Evolutionary conservation across 2,888 invertebrate species (phyloP), one percentile per base, ranked within the genome.

Genomic region (Coelogynopora nodosa): DNA sequence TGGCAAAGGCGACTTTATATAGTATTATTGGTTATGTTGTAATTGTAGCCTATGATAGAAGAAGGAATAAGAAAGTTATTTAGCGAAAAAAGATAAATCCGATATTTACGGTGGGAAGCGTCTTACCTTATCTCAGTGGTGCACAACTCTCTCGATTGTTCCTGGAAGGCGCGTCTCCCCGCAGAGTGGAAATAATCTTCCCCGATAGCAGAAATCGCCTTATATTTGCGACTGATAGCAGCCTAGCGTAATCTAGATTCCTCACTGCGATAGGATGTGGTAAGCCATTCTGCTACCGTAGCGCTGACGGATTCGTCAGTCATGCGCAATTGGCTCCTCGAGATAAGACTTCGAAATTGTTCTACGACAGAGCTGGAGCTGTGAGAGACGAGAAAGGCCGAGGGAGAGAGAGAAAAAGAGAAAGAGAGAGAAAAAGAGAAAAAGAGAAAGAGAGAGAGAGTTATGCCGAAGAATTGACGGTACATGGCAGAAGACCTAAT

Each of bases 301-400:
- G 74, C 74, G 74, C 18, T 23, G 74, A 5, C 10, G 74, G 74
- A 74, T 74, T 74, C 74, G 74, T 13, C 23, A 74, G 74, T 74
- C 74, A 74, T 5, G 74, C 74, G 74, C 74, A 74, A 74, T 74
- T 74, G 74, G 74, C 27, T 74, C 74, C 23, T 13, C 18, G 74
- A 74, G 74, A 74, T 74, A 74, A 74, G 74, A 74, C 74, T 23
- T 13, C 74, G 74, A 74, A 74, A 74, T 74, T 74, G 74, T 74
- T 74, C 74, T 74, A 26, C 74, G 27, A 74, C 23, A n/a, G n/a
- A n/a, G n/a, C n/a, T n/a, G n/a, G n/a, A n/a, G n/a, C n/a, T n/a
- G n/a, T n/a, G n/a, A n/a, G n/a, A n/a, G n/a, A n/a, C n/a, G n/a
- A n/a, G n/a, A n/a, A n/a, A n/a, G n/a, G n/a, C n/a, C n/a, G n/a